These are phyloP conservation scores for Leptinotarsa tumamoca DNA, from an alignment of 2,888 invertebrate species.

Conservation along the genomic window DNA sequence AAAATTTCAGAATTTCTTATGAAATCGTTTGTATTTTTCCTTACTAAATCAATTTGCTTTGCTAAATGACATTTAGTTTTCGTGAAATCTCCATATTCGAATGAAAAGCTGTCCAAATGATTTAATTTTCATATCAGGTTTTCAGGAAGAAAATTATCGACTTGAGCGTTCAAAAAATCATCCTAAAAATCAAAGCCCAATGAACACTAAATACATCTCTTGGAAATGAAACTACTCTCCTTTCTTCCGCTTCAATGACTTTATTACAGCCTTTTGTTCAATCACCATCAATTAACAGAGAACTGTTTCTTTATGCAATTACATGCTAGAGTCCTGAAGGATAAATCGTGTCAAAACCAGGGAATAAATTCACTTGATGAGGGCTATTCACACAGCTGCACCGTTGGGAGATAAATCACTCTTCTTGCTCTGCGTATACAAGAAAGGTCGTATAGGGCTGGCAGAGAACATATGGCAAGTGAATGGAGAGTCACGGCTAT, in stretches of 20 bases:
- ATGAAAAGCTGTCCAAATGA: no score
- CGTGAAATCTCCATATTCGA: no score
- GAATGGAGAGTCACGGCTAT: background rate
- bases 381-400: constrained; percentile 55
- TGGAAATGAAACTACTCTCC: background rate
- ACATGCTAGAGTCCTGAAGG: constrained; percentile 46
- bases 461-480: constrained; percentile 12
- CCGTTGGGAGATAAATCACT: constrained; percentile 46
- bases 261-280: constrained; percentile 49
- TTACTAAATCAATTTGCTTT: no score
- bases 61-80: no score
- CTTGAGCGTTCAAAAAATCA: no score
- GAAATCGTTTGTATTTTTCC: no score
- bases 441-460: constrained; percentile 6
- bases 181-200: no score
- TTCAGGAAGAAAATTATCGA: no score
- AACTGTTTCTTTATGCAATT: constrained; percentile 56
- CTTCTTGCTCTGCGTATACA: constrained; percentile 38
- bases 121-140: no score
- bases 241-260: constrained; percentile 24
- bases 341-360: constrained; percentile 54
- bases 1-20: no score
- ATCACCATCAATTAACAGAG: constrained; percentile 52
- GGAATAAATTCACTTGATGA: constrained; percentile 57
- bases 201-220: background rate